phyloP scores from a whole-genome alignment of 2,888 invertebrate genomes.

The Mesorhabditis belari region DNA sequence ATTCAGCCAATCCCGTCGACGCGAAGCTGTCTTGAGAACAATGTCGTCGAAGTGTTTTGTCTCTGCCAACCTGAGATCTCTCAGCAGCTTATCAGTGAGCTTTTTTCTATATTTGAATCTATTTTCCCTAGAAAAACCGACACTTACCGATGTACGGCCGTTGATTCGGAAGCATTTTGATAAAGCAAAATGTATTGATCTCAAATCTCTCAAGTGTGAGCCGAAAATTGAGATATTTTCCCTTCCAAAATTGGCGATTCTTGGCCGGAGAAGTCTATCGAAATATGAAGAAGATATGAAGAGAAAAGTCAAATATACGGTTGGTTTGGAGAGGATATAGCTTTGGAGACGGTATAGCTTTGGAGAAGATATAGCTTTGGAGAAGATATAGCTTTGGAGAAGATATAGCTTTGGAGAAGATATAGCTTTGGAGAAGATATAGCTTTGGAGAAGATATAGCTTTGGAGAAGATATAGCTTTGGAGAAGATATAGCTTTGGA shows the following conservation, averaged over 20 bases:
- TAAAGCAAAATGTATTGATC: background rate
- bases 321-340: too few species aligned
- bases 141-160: background rate
- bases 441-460: too few species aligned
- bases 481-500: too few species aligned
- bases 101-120: too few species aligned
- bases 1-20: constrained; percentile 7
- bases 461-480: too few species aligned
- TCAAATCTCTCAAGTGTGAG: background rate
- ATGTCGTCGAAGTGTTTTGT: constrained; percentile 23
- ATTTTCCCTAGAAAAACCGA: background rate
- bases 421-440: too few species aligned
- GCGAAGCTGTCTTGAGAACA: constrained; percentile 18
- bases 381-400: too few species aligned
- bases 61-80: constrained; percentile 16
- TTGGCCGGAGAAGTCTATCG: background rate
- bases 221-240: background rate
- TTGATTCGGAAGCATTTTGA: background rate
- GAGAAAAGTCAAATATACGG: background rate
- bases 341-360: too few species aligned
- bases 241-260: background rate
- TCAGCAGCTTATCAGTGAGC: background rate
- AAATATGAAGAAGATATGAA: background rate
- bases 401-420: too few species aligned
- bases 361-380: too few species aligned